phyloP scores from a whole-genome alignment of 2,888 invertebrate genomes.

The Elgonia sp. region DNA sequence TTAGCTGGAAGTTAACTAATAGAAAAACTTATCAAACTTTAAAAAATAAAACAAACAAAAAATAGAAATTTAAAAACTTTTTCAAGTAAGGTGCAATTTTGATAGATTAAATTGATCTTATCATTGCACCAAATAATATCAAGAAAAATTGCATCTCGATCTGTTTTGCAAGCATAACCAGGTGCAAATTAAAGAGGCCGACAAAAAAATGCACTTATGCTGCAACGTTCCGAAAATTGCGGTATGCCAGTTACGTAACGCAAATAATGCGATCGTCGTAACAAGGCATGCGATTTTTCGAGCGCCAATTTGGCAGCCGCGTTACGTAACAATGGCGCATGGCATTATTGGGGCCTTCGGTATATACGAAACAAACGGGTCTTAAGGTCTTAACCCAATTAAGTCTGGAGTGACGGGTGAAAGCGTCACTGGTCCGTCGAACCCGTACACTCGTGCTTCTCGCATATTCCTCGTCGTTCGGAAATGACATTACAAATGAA shows the following conservation, averaged over 20 bases:
- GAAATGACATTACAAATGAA: slow-evolving; percentile 65
- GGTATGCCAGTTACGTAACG: slow-evolving; percentile 41
- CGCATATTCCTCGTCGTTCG: slow-evolving; percentile 33
- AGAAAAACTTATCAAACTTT: too few relatives aligned
- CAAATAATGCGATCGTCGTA: slow-evolving; percentile 51
- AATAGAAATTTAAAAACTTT: too few relatives aligned
- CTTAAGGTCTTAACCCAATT: slow-evolving; percentile 66
- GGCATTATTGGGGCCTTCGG: slow-evolving; percentile 26
- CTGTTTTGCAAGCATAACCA: slow-evolving; percentile 14
- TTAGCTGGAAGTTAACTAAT: too few relatives aligned
- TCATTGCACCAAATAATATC: not conserved
- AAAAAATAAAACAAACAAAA: too few relatives aligned
- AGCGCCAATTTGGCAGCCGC: slow-evolving; percentile 53
- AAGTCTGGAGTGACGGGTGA: slow-evolving; percentile 58
- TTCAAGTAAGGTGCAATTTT: not conserved
- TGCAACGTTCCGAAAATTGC: slow-evolving; percentile 48
- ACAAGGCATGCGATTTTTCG: slow-evolving; percentile 45
- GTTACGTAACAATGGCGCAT: slow-evolving; percentile 54
- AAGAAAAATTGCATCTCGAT: not conserved
- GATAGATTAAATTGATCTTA: not conserved
- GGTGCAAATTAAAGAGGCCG: slow-evolving; percentile 41
- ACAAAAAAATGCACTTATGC: slow-evolving; percentile 30
- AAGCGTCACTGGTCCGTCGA: slow-evolving; percentile 55
- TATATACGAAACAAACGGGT: slow-evolving; percentile 49
- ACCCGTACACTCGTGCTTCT: slow-evolving; percentile 25